These are phyloP conservation scores for Papilio gigon DNA, from an alignment of 2,888 invertebrate species.

Conservation along the genomic window DNA sequence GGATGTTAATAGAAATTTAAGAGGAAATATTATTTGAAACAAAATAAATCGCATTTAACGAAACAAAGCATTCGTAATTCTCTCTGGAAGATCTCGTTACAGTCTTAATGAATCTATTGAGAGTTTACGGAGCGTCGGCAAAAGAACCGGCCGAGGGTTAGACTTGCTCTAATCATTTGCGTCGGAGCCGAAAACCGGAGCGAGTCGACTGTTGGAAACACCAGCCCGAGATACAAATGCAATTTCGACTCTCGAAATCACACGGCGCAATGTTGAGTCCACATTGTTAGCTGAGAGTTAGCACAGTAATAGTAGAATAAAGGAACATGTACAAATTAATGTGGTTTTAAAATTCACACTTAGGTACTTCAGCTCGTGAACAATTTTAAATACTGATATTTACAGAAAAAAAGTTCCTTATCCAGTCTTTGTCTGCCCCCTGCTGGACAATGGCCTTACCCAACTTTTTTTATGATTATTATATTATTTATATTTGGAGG, in stretches of 20 bases:
- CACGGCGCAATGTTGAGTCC: conserved; percentile 49
- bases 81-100: conserved; percentile 78
- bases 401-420: no score
- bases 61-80: conserved; percentile 79
- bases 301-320: not conserved
- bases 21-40: conserved; percentile 63
- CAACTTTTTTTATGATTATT: no score
- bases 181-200: conserved; percentile 58
- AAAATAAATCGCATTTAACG: conserved; percentile 76
- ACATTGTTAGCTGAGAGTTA: conserved; percentile 23
- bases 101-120: conserved; percentile 82
- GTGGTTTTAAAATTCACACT: not conserved
- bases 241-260: conserved; percentile 52
- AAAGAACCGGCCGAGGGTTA: conserved; percentile 66
- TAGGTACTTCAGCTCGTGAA: no score
- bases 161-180: conserved; percentile 76
- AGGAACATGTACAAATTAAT: not conserved
- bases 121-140: conserved; percentile 67
- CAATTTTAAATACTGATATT: no score
- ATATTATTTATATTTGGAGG: no score
- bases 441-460: no score
- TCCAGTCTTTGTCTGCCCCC: no score
- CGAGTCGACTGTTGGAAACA: conserved; percentile 53
- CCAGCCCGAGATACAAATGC: conserved; percentile 54
- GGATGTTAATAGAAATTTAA: conserved; percentile 41